These are phyloP conservation scores for Smutsia gigantea DNA, from an alignment of 2,797 vertebrate genomes.

Conservation along the genomic window DNA sequence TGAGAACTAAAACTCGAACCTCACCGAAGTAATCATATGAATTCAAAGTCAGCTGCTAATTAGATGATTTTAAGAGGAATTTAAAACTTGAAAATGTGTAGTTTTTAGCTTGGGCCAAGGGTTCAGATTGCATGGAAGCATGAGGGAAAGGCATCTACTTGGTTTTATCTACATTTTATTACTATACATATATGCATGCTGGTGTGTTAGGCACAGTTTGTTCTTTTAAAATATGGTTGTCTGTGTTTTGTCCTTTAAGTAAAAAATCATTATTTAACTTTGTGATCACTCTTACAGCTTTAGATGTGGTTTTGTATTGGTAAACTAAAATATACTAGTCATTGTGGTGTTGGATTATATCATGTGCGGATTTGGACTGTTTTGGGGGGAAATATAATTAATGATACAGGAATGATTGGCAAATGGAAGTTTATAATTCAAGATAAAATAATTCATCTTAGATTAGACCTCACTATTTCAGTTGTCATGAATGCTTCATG, in stretches of 20 bases:
- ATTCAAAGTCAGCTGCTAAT: conserved; percentile 22
- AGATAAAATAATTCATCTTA: conserved; percentile 23
- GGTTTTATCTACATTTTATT: conserved; percentile 53
- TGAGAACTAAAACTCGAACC: conserved; percentile 63
- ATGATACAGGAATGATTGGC: not conserved
- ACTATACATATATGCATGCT: conserved; percentile 81
- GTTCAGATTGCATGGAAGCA: conserved; percentile 87
- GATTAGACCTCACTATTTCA: not conserved
- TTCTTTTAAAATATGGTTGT: conserved; percentile 13
- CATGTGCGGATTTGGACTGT: not conserved
- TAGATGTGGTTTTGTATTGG: conserved; percentile 3
- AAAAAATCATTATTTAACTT: not conserved
- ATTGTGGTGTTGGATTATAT: not conserved
- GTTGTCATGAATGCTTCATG: not conserved
- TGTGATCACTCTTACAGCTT: not conserved
- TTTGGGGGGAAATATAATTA: conserved; percentile 7
- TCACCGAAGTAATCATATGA: conserved; percentile 22
- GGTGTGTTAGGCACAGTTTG: conserved; percentile 29
- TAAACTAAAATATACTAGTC: not conserved
- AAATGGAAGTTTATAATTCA: conserved; percentile 40
- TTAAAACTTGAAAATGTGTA: not conserved
- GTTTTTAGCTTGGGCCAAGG: conserved; percentile 76
- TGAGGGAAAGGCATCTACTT: conserved; percentile 72
- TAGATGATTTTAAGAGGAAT: not conserved
- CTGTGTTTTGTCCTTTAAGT: conserved; percentile 37